Conservation (phyloP, 2,797 vertebrate species). For the Sciurus vulgaris region DNA sequence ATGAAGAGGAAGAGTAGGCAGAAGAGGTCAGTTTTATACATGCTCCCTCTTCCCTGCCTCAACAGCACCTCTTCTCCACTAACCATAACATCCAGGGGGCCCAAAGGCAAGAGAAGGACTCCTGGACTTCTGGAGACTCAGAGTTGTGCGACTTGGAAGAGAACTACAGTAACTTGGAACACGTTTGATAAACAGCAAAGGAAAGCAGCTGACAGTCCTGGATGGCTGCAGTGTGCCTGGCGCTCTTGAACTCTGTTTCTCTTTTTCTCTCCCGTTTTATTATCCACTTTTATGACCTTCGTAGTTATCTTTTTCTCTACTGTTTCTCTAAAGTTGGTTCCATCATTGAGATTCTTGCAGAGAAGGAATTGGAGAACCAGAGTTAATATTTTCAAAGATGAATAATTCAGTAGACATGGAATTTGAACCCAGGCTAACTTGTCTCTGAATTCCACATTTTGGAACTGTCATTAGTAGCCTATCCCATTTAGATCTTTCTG, state of each 20-base stretch:
- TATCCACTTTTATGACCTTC: background rate
- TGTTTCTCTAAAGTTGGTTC: background rate
- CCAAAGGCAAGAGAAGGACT: background rate
- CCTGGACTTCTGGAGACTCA: background rate
- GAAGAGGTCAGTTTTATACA: background rate
- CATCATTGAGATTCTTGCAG: background rate
- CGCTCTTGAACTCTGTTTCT: background rate
- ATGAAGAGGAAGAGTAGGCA: background rate
- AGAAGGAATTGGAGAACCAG: background rate
- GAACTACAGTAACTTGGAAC: background rate
- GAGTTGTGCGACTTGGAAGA: background rate
- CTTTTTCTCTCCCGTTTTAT: background rate
- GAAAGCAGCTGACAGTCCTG: background rate
- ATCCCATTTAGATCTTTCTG: background rate
- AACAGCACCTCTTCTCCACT: background rate
- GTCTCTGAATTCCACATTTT: background rate
- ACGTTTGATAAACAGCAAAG: background rate
- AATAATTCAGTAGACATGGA: background rate
- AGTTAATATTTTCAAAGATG: slow-evolving; percentile 13
- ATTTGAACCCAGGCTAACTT: background rate
- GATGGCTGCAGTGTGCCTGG: background rate
- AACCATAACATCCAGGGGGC: background rate
- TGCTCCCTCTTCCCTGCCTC: background rate
- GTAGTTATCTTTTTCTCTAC: background rate
- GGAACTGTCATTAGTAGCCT: background rate